These are phyloP conservation scores for Proisotoma minuta DNA, from an alignment of 2,888 invertebrate species.

Conservation along the genomic window DNA sequence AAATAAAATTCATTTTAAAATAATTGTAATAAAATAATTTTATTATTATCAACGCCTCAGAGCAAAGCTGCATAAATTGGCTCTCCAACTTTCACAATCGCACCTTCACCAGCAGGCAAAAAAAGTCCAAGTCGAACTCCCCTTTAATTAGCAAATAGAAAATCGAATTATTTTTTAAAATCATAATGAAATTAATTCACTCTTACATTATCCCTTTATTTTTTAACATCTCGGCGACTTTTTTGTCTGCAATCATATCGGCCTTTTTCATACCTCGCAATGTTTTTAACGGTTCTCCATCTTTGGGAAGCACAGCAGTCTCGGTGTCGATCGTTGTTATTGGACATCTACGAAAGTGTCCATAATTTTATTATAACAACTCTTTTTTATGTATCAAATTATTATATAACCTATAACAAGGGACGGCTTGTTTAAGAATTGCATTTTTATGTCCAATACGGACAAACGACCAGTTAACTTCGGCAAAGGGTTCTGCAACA, in stretches of 20 bases:
- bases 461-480: constrained; percentile 37
- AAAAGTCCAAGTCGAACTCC: constrained; percentile 33
- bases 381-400: not conserved
- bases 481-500: constrained; percentile 35
- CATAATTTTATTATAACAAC: not conserved
- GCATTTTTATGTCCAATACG: constrained; percentile 30
- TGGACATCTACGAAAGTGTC: constrained; percentile 23
- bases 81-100: constrained; percentile 26
- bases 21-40: no score
- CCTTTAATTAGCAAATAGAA: no score
- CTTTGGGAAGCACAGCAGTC: constrained; percentile 28
- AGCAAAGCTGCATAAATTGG: constrained; percentile 36
- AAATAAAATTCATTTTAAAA: no score
- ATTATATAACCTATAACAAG: constrained; percentile 33
- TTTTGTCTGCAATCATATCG: constrained; percentile 24
- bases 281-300: constrained; percentile 39
- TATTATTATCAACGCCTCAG: constrained; percentile 2
- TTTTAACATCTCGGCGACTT: constrained; percentile 22
- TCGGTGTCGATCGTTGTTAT: constrained; percentile 35
- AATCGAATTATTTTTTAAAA: no score
- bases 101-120: constrained; percentile 32
- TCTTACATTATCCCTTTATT: constrained; percentile 40
- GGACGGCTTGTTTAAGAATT: constrained; percentile 34
- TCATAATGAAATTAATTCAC: no score
- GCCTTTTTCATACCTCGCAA: constrained; percentile 35